Conservation (phyloP, 2,797 vertebrate species). For the Eutrigla gurnardus region DNA sequence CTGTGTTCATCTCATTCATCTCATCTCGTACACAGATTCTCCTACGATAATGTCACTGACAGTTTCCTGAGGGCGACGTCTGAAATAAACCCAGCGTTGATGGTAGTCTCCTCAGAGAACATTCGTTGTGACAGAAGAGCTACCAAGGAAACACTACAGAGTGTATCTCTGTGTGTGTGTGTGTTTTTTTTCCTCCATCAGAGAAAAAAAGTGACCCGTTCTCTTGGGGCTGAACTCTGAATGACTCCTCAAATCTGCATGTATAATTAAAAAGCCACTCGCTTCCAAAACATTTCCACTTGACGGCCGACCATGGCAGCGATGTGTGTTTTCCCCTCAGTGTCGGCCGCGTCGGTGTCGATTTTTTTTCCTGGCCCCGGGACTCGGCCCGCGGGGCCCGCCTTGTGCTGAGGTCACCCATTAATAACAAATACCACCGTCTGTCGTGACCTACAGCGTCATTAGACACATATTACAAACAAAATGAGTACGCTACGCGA, state of each 20-base stretch:
- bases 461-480: constrained; percentile 49
- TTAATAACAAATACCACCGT: constrained; percentile 86
- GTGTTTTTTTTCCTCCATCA: constrained; percentile 26
- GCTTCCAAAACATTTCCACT: constrained; percentile 63
- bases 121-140: constrained; percentile 32
- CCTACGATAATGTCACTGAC: constrained; percentile 61
- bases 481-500: constrained; percentile 21
- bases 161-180: not conserved
- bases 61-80: constrained; percentile 46
- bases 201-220: constrained; percentile 44
- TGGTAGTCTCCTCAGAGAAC: constrained; percentile 29
- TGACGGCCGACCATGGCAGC: constrained; percentile 31
- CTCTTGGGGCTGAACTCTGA: constrained; percentile 65
- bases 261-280: constrained; percentile 59
- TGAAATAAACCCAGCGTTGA: constrained; percentile 39
- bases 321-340: constrained; percentile 9
- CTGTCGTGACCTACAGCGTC: constrained; percentile 78
- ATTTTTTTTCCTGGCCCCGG: constrained; percentile 65
- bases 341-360: constrained; percentile 43
- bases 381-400: constrained; percentile 60
- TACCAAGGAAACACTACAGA: constrained; percentile 17
- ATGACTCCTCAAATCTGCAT: constrained; percentile 69
- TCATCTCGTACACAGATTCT: constrained; percentile 57
- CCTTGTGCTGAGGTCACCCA: constrained; percentile 73
- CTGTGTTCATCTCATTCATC: constrained; percentile 51